Percentiles rank a stretch among this genome's conserved stretches.
Evolutionary conservation across 2,888 invertebrate genomes (phyloP).

Genomic region (Leucoma salicis): DNA sequence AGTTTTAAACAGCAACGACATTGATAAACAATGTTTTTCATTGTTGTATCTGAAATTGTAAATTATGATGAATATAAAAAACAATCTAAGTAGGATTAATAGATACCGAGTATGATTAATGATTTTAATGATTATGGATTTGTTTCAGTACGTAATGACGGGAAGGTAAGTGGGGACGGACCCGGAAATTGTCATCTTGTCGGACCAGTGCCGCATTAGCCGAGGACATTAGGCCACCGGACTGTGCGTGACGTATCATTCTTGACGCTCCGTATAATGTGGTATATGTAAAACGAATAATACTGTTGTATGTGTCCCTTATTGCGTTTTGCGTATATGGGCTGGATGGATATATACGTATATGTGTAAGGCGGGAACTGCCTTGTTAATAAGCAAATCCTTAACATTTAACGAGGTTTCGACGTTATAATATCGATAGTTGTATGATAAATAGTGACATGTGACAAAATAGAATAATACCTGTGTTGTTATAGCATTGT

Average conservation of each 20-base stretch:
- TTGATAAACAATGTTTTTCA: not conserved
- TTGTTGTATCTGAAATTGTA: slow-evolving; percentile 43
- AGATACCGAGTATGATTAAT: slow-evolving; percentile 58
- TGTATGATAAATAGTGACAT: not conserved
- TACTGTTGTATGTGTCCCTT: no score
- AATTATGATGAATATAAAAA: slow-evolving; percentile 49
- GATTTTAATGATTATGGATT: slow-evolving; percentile 70
- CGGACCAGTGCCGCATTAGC: slow-evolving; percentile 69
- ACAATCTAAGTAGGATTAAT: slow-evolving; percentile 53
- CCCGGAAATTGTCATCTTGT: slow-evolving; percentile 79
- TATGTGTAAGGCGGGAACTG: no score
- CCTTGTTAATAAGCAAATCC: no score
- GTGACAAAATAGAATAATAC: not conserved
- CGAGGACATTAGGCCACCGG: slow-evolving; percentile 66
- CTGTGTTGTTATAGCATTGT: not conserved
- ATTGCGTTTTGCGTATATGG: no score
- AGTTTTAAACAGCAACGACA: no score
- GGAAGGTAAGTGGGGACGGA: slow-evolving; percentile 70
- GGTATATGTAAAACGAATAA: slow-evolving; percentile 42
- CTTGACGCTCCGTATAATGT: slow-evolving; percentile 57
- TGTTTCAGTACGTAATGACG: slow-evolving; percentile 71
- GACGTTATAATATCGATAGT: no score
- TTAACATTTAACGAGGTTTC: no score
- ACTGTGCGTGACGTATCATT: slow-evolving; percentile 59
- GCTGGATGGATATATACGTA: no score